A percentile compares a stretch with the other conserved stretches of the same genome.
phyloP scores from a whole-genome alignment of 2,888 invertebrate genomes.

The Axea sp. region DNA sequence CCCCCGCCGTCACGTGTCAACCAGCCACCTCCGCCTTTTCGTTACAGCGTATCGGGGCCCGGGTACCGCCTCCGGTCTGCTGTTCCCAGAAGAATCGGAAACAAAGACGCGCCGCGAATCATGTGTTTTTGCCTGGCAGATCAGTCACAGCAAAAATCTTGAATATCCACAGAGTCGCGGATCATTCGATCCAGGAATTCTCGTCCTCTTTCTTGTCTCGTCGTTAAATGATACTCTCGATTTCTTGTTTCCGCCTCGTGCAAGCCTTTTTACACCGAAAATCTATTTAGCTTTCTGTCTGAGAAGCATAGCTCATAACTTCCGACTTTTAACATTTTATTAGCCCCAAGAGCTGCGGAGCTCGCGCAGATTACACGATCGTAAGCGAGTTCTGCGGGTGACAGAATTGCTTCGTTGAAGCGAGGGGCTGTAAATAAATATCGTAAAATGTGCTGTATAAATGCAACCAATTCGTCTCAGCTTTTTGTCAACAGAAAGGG shows the following conservation, averaged over 20 bases:
- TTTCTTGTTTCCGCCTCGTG: slow-evolving; percentile 4
- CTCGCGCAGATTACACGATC: slow-evolving; percentile 59
- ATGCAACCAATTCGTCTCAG: slow-evolving; percentile 76
- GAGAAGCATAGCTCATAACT: slow-evolving; percentile 51
- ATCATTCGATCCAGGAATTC: slow-evolving; percentile 3
- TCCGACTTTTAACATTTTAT: slow-evolving; percentile 62
- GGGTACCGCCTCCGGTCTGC: slow-evolving; percentile 2
- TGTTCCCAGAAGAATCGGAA: slow-evolving; percentile 38
- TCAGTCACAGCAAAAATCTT: slow-evolving; percentile 9
- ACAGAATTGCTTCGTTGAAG: slow-evolving; percentile 52
- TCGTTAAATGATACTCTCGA: slow-evolving; percentile 19
- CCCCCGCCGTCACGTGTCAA: too few relatives aligned
- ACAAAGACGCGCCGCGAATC: slow-evolving; percentile 33
- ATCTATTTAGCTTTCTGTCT: slow-evolving; percentile 56
- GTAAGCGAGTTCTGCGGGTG: slow-evolving; percentile 61
- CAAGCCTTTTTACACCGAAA: slow-evolving; percentile 42
- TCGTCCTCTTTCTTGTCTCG: slow-evolving; percentile 26
- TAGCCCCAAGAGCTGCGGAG: slow-evolving; percentile 34
- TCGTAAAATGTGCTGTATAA: slow-evolving; percentile 74
- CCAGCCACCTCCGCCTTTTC: too few relatives aligned
- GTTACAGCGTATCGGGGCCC: slow-evolving; percentile 41
- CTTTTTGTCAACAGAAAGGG: slow-evolving; percentile 60
- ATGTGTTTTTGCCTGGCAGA: slow-evolving; percentile 16
- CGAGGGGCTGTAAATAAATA: slow-evolving; percentile 74
- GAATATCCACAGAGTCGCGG: slow-evolving; percentile 1